Evolutionary conservation across 2,888 invertebrate species (phyloP).

Genomic region (Drosophila nr. perissopoda): DNA sequence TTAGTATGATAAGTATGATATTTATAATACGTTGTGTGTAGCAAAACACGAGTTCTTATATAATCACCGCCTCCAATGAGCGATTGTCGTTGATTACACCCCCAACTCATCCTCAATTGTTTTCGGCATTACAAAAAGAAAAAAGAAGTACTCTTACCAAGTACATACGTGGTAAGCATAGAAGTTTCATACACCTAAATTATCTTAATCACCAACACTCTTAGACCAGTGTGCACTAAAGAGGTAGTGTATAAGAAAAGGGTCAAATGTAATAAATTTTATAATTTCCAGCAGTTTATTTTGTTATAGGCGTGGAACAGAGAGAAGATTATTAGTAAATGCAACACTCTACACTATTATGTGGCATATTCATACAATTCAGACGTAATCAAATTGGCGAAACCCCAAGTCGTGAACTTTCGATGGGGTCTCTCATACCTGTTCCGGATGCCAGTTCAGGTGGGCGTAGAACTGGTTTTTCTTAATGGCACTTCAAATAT

Average conservation of each 20-base stretch:
- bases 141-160: not conserved
- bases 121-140: not conserved
- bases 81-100: not conserved
- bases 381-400: not conserved
- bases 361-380: not conserved
- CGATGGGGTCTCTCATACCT: not conserved
- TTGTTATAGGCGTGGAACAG: not conserved
- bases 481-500: not conserved
- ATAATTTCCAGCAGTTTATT: not conserved
- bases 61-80: not conserved
- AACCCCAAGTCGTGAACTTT: constrained; percentile 4
- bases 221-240: not conserved
- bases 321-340: not conserved
- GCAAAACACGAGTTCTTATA: not conserved
- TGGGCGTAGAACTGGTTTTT: constrained; percentile 6
- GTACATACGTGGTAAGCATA: not conserved
- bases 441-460: not conserved
- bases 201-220: not conserved
- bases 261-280: not conserved
- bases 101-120: not conserved
- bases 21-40: constrained; percentile 1
- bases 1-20: not conserved
- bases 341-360: not conserved
- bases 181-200: not conserved
- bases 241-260: not conserved